These are phyloP conservation scores for Dreissena rostriformis DNA, from an alignment of 1,140 invertebrate genomes.

Conservation along the genomic window DNA sequence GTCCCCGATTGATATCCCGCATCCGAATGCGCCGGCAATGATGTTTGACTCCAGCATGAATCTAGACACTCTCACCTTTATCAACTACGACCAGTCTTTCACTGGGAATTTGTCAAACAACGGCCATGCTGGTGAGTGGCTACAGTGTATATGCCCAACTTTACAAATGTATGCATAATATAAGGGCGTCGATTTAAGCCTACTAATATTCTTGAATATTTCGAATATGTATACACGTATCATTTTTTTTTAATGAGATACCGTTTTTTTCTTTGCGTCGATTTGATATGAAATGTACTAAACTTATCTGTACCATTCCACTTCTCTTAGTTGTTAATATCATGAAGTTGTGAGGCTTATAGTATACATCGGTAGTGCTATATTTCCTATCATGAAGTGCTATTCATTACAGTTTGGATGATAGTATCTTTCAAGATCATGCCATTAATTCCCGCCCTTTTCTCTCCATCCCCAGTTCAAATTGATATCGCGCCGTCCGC, in stretches of 20 bases:
- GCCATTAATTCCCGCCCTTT: not conserved
- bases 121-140: constrained; percentile 51
- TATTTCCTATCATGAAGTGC: not conserved
- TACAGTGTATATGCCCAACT: not conserved
- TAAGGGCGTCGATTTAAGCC: too few relatives aligned
- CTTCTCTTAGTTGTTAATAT: not conserved
- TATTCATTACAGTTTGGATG: not conserved
- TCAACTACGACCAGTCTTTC: constrained; percentile 29
- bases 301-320: not conserved
- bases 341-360: not conserved
- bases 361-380: not conserved
- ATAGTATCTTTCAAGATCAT: not conserved
- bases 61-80: constrained; percentile 36
- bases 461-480: constrained; percentile 56
- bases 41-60: constrained; percentile 5
- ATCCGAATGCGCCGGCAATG: not conserved
- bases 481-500: constrained; percentile 31
- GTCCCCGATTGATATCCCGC: constrained; percentile 53
- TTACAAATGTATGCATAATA: not conserved
- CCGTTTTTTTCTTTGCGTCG: not conserved
- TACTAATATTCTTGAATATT: not conserved
- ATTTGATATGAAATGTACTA: not conserved
- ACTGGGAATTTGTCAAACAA: constrained; percentile 45
- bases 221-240: not conserved
- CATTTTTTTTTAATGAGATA: too few relatives aligned